Evolutionary conservation across 2,797 vertebrate genomes (phyloP), one percentile per base, ranked within the genome.

Genomic region (Astyanax mexicanus): DNA sequence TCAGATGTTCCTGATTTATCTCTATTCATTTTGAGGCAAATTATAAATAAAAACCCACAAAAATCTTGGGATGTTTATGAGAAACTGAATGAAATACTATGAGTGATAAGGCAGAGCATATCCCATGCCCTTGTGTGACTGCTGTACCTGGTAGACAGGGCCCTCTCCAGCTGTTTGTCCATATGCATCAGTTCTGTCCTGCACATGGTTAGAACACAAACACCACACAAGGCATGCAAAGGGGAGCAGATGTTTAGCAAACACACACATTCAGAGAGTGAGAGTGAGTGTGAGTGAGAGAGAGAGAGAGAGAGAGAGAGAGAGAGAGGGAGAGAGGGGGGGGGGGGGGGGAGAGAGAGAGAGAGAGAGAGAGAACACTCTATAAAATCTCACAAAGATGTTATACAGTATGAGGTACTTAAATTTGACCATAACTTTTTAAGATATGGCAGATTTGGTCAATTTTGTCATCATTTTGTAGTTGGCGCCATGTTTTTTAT

Each of bases 131-230:
- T 57, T 45, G 62, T 74, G 51, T 75, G 80, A 85, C 87, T 90
- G 83, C 86, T 92, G 90, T 99, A 99, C 98, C 98, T 99, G 95
- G 92, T 96, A 94, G 94, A 94, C 93, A 90, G 95, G 94, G 94
- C 91, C 95, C 96, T 95, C 94, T 98, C 96, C 97, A 96, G 96
- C 94, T 93, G 96, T 94, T 95, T 96, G 82, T 92, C 95, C 96
- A 95, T 95, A 96, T 96, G 96, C 97, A 98, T 98, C 98, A 99
- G 93, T 98, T 95, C 92, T 97, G 94, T 95, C 95, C 91, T 98
- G 97, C 96, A 97, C 95, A 95, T 91, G 92, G 93, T 99, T 97
- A 98, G 95, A 94, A 96, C 73, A 94, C 90, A 93, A n/a, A n/a
- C 92, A 90, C 85, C 89, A 90, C 90, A 93, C 91, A 92, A 86